phyloP scores from a whole-genome alignment of 2,888 invertebrate genomes.

The Fragum whitleyi region DNA sequence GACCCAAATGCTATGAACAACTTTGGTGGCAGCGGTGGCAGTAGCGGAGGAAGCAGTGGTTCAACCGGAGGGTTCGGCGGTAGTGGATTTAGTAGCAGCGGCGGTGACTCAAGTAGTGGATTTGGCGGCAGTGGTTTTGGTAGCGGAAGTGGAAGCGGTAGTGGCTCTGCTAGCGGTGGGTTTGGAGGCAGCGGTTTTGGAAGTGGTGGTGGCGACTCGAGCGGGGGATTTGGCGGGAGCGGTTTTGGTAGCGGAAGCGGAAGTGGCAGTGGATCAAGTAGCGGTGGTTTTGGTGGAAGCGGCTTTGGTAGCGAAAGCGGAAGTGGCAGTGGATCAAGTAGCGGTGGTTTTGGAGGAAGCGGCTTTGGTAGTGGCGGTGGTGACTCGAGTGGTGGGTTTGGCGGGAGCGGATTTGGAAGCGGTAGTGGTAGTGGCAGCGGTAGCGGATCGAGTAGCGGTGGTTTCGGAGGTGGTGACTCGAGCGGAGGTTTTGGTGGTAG shows the following conservation, averaged over 20 bases:
- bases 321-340: neutral
- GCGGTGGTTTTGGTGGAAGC: neutral
- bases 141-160: conserved; percentile 37
- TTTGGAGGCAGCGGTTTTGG: neutral
- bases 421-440: conserved; percentile 2
- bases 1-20: conserved; percentile 41
- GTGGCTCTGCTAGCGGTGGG: neutral
- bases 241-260: conserved; percentile 5
- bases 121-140: conserved; percentile 34
- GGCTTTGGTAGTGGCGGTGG: neutral
- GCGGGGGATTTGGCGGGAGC: neutral
- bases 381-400: conserved; percentile 15
- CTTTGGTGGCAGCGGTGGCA: conserved; percentile 3
- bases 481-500: conserved; percentile 33
- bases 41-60: conserved; percentile 14
- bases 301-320: neutral
- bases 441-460: neutral
- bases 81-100: conserved; percentile 30
- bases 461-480: conserved; percentile 23
- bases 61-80: conserved; percentile 10
- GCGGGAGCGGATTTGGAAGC: conserved; percentile 26
- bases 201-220: neutral
- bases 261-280: neutral
- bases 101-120: conserved; percentile 17
- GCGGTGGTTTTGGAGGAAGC: conserved; percentile 10